Conservation (phyloP, 30 jellyfish, hydroid and myxozoan genomes). For the Chironex yamaguchii region DNA sequence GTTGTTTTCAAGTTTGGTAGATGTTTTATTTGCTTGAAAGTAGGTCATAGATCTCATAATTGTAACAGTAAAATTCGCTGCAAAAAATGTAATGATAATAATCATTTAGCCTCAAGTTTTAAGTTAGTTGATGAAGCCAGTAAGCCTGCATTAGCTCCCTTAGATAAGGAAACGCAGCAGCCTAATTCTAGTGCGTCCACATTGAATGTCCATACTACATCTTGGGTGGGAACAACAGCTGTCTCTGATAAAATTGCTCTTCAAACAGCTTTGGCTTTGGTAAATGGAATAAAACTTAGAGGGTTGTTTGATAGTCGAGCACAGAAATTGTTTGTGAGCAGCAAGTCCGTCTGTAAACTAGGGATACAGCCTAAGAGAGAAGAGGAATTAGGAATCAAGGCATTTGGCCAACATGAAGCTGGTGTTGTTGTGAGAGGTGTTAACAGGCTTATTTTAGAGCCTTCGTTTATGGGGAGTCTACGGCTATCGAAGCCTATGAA, state of each 20-base stretch:
- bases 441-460: background rate
- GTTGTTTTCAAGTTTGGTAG: background rate
- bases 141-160: background rate
- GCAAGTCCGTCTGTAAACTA: constrained; percentile 5
- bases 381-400: constrained; percentile 26
- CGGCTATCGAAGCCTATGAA: constrained; percentile 23
- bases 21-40: constrained; percentile 26
- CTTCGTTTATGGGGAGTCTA: background rate
- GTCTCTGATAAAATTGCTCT: constrained; percentile 17
- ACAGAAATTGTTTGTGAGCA: background rate
- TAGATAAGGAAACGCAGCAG: background rate
- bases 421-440: constrained; percentile 15
- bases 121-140: background rate
- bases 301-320: constrained; percentile 18
- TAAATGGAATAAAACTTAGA: constrained; percentile 19
- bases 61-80: background rate
- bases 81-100: constrained; percentile 2
- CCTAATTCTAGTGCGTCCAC: background rate
- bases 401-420: constrained; percentile 25
- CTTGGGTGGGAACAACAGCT: constrained; percentile 29
- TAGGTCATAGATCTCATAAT: background rate
- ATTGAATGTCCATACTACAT: background rate
- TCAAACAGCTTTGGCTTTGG: constrained; percentile 53
- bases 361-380: background rate
- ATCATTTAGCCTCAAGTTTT: background rate